A percentile compares a stretch with the other conserved stretches of the same genome.
These are phyloP conservation scores for Drosophila anceps DNA, from an alignment of 2,888 invertebrate species.

Conservation along the genomic window DNA sequence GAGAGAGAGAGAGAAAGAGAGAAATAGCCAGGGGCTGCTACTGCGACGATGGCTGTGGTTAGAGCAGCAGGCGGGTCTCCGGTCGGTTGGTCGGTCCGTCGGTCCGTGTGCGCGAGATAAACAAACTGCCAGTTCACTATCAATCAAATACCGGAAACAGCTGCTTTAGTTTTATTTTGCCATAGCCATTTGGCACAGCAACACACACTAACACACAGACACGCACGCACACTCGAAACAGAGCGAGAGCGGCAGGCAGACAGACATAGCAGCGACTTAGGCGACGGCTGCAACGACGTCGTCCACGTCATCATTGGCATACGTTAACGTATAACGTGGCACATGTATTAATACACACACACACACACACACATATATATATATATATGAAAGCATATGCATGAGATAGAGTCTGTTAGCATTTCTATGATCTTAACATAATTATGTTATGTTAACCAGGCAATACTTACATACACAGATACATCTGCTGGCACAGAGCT, in stretches of 20 bases:
- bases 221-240: slow-evolving; percentile 9
- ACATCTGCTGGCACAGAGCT: neutral
- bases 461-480: no score
- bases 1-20: slow-evolving; percentile 5
- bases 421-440: slow-evolving; percentile 48
- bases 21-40: slow-evolving; percentile 26
- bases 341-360: slow-evolving; percentile 7
- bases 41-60: slow-evolving; percentile 32
- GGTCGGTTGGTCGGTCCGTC: slow-evolving; percentile 36
- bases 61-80: slow-evolving; percentile 61
- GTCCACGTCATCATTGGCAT: slow-evolving; percentile 59
- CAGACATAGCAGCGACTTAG: slow-evolving; percentile 58
- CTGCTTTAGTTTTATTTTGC: slow-evolving; percentile 85
- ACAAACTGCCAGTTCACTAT: slow-evolving; percentile 85
- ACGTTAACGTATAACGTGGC: slow-evolving; percentile 1
- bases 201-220: slow-evolving; percentile 36
- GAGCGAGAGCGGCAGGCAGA: slow-evolving; percentile 29
- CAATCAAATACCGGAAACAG: slow-evolving; percentile 86
- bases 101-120: slow-evolving; percentile 82
- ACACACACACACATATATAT: neutral
- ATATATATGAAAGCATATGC: neutral
- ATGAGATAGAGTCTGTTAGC: slow-evolving; percentile 14
- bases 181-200: slow-evolving; percentile 81
- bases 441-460: neutral
- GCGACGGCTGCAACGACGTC: slow-evolving; percentile 51